Percentiles rank a stretch among this genome's conserved stretches.
phyloP scores from a whole-genome alignment of 2,888 invertebrate genomes.

The Cheilosia pagana region DNA sequence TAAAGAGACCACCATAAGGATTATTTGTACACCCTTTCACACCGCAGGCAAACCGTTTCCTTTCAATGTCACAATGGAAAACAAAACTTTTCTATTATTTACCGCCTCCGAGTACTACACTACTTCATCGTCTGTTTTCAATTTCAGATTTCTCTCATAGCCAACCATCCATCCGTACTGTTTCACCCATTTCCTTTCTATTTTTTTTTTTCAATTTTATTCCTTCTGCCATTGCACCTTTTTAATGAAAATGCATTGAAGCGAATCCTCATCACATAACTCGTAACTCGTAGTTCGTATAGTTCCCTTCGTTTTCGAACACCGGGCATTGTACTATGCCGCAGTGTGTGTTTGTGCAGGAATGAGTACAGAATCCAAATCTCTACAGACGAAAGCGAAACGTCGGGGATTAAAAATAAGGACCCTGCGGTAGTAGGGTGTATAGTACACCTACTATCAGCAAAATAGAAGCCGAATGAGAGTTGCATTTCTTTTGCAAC shows the following conservation, averaged over 20 bases:
- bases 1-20: background rate
- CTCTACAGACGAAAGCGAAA: slow-evolving; percentile 34
- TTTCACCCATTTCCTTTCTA: background rate
- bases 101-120: background rate
- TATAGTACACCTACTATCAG: background rate
- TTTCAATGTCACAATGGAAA: slow-evolving; percentile 1
- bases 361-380: slow-evolving; percentile 29
- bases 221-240: slow-evolving; percentile 44
- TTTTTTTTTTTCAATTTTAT: background rate
- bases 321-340: slow-evolving; percentile 16
- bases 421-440: background rate
- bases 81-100: slow-evolving; percentile 16
- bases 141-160: slow-evolving; percentile 44
- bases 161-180: slow-evolving; percentile 26
- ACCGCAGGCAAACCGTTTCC: background rate
- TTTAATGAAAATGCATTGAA: slow-evolving; percentile 66
- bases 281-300: slow-evolving; percentile 4
- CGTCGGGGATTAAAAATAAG: slow-evolving; percentile 37
- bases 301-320: slow-evolving; percentile 10
- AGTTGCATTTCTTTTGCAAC: slow-evolving; percentile 18
- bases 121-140: slow-evolving; percentile 19
- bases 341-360: background rate
- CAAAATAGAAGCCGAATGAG: slow-evolving; percentile 12
- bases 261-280: slow-evolving; percentile 61
- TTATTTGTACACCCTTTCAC: slow-evolving; percentile 6